phyloP scores from a whole-genome alignment of 2,797 vertebrate genomes.

The Ataeniobius toweri region DNA sequence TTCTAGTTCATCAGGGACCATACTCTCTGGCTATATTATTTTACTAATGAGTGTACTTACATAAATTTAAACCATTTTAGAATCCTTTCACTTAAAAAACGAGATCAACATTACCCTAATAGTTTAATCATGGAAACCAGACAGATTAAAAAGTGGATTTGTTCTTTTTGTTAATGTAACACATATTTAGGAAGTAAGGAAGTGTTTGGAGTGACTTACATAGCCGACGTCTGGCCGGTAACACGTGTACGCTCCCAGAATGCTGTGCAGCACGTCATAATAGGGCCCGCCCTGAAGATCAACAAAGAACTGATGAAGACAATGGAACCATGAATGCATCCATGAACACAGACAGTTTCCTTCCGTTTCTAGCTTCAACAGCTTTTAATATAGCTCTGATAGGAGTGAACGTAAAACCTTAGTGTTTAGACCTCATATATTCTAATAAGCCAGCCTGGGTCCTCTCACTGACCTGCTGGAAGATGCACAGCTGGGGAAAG shows the following conservation, averaged over 20 bases:
- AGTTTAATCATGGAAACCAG: not conserved
- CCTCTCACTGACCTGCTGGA: conserved; percentile 86
- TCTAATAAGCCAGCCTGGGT: too few relatives aligned
- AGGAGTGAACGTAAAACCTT: not conserved
- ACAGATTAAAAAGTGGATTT: not conserved
- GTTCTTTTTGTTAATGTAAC: not conserved
- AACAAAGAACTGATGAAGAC: conserved; percentile 17
- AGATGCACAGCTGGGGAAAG: conserved; percentile 94
- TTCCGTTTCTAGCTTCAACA: too few relatives aligned
- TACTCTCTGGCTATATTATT: not conserved
- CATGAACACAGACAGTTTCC: not conserved
- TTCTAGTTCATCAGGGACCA: not conserved
- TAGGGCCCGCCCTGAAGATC: conserved; percentile 90
- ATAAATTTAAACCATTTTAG: not conserved
- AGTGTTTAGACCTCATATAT: not conserved
- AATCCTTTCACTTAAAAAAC: not conserved
- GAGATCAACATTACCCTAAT: not conserved
- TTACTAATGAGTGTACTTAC: not conserved
- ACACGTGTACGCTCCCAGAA: conserved; percentile 96
- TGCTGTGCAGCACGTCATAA: conserved; percentile 92
- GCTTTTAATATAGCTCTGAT: not conserved
- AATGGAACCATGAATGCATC: not conserved
- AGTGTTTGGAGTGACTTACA: conserved; percentile 80
- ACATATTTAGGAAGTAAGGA: not conserved
- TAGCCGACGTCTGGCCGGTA: conserved; percentile 97